Evolutionary conservation across 2,113 vertebrate genomes (phyloP).

Genomic region (Pteruthius melanotis): DNA sequence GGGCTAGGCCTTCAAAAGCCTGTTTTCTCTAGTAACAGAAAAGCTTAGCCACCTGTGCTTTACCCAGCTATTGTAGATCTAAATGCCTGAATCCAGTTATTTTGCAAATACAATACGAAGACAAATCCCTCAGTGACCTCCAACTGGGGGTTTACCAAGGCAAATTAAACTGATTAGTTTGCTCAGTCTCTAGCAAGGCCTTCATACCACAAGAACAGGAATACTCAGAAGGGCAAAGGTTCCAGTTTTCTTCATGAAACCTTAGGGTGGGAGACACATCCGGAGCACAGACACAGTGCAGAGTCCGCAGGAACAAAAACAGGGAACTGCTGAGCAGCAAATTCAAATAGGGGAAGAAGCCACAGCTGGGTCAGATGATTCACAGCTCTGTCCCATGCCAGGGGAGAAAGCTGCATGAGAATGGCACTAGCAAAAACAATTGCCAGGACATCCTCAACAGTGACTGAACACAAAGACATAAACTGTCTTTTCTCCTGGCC

Average conservation of each 20-base stretch:
- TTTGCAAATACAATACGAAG: neutral
- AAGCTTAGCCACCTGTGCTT: neutral
- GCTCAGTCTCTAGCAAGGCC: neutral
- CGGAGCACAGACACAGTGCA: neutral
- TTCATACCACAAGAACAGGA: neutral
- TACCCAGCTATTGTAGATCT: accelerated
- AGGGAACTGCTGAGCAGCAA: conserved; percentile 8
- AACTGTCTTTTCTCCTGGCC: neutral
- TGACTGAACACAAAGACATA: neutral
- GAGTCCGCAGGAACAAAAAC: neutral
- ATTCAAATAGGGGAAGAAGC: neutral
- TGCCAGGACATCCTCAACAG: neutral
- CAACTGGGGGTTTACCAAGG: neutral
- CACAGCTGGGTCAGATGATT: neutral
- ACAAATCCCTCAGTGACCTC: neutral
- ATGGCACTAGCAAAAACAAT: neutral
- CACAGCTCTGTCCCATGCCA: neutral
- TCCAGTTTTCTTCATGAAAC: neutral
- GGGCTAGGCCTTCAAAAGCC: neutral
- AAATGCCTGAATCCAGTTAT: neutral
- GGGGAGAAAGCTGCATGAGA: neutral
- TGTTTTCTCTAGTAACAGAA: neutral
- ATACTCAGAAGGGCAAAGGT: neutral
- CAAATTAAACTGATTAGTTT: neutral
- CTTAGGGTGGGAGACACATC: neutral